Conservation (phyloP, 2,888 invertebrate genomes). For the Epicampocera succincta region DNA sequence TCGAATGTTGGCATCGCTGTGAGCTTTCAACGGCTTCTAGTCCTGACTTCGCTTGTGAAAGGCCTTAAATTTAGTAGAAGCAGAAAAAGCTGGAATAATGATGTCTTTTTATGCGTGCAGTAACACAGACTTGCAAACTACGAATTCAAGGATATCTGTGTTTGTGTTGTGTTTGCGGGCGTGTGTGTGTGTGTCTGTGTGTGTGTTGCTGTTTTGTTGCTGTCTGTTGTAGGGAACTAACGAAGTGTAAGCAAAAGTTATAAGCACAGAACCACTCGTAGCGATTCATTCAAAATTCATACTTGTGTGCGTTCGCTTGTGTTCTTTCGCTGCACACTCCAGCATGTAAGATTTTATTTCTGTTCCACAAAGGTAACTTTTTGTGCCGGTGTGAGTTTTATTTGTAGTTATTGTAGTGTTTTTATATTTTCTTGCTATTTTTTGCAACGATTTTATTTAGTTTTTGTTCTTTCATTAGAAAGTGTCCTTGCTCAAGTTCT, state of each 20-base stretch:
- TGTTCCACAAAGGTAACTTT: not conserved
- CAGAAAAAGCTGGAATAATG: no score
- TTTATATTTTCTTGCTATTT: constrained; percentile 21
- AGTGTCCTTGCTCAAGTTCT: constrained; percentile 63
- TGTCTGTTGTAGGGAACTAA: constrained; percentile 41
- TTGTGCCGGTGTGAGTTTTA: constrained; percentile 24
- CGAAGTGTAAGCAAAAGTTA: constrained; percentile 59
- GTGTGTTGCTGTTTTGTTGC: constrained; percentile 30
- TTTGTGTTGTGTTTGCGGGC: constrained; percentile 7
- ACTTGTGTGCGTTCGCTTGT: constrained; percentile 5
- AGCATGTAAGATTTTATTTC: constrained; percentile 13
- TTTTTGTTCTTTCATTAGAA: constrained; percentile 35
- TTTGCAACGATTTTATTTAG: not conserved
- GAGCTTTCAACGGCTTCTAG: no score
- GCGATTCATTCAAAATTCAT: not conserved
- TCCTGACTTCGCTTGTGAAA: no score
- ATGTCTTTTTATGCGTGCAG: not conserved
- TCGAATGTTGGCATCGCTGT: no score
- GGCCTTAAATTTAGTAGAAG: no score
- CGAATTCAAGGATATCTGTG: not conserved
- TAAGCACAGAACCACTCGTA: constrained; percentile 4
- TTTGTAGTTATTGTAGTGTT: constrained; percentile 11
- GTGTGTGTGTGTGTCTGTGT: constrained; percentile 26
- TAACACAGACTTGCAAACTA: not conserved
- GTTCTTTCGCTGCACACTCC: constrained; percentile 4